Evolutionary conservation across 2,113 vertebrate species (phyloP), one percentile per base, ranked within the genome.

Genomic region (Oryzias celebensis): DNA sequence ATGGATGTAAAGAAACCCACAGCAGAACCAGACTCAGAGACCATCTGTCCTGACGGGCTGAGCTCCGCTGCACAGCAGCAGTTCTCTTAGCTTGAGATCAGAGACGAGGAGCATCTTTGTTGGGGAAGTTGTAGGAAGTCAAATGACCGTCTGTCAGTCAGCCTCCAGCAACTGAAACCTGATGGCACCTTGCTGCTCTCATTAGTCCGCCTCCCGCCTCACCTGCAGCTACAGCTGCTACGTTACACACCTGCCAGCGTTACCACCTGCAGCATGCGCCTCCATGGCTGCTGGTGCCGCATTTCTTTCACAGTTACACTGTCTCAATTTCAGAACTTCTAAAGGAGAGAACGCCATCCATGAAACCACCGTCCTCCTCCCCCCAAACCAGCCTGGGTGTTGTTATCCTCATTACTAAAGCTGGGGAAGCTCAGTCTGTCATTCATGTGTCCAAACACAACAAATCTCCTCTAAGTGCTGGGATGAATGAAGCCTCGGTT

Each of bases 131-230:
- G 55, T 18, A 20, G 61, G 73, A 58, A 81, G 78, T 84, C 78
- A 86, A 73, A 71, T 4, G 62, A 63, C 60, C 80, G 59, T 74
- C 83, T 73, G 83, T 76, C 81, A 74, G 67, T 77, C 75, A 73
- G 75, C 74, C 61, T 84, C 70, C 71, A 69, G 14, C 36, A 82
- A 68, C 65, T 4, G 26, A 65, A 66, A 60, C 65, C 80, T 63
- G 77, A 81, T 22, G 20, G 73, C 69, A 51, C 60, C 66, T 72
- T 23, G 26, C 73, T 52, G 64, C 68, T 80, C 66, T 55, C 57
- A 14, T 74, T 63, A 61, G 52, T 63, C 69, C 66, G 36, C 68
- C 63, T 78, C 77, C 63, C 64, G 71, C 62, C 65, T 72, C 77
- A 61, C 72, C 73, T 61, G 50, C 60, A 66, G 73, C 58, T 60